Evolutionary conservation across 2,113 vertebrate species (phyloP).

Genomic region (Henicopernis longicauda): DNA sequence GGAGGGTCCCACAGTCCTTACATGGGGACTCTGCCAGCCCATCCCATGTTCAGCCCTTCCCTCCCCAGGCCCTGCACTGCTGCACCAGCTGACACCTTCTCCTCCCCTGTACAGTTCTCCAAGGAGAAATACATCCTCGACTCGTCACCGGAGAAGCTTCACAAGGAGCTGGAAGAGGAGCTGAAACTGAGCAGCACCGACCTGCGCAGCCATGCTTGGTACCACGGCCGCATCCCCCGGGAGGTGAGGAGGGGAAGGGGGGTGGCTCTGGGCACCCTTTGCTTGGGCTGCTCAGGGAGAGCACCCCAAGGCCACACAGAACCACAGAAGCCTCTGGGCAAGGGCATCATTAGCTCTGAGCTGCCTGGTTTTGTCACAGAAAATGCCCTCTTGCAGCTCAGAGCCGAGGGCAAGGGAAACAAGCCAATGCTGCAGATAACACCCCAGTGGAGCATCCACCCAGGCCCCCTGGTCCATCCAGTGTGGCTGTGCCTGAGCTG

Average conservation of each 20-base stretch:
- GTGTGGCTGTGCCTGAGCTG: not conserved
- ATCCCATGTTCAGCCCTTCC: not conserved
- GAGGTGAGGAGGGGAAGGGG: conserved; percentile 79
- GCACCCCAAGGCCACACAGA: not conserved
- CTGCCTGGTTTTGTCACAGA: not conserved
- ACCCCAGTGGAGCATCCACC: too few relatives aligned
- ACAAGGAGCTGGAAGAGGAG: conserved; percentile 95
- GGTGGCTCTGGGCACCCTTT: not conserved
- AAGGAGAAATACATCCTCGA: conserved; percentile 98
- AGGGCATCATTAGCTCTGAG: not conserved
- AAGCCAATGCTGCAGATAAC: not conserved
- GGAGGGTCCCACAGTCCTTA: not conserved
- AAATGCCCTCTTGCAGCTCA: not conserved
- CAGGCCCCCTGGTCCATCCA: not conserved
- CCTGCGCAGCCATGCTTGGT: conserved; percentile 96
- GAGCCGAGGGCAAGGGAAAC: not conserved
- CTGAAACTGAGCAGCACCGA: conserved; percentile 92
- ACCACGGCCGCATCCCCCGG: conserved; percentile 94
- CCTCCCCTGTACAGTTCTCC: conserved; percentile 83
- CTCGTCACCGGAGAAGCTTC: conserved; percentile 93
- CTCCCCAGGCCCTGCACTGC: not conserved
- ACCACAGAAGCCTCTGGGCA: not conserved
- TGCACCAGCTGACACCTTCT: not conserved
- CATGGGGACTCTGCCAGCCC: not conserved
- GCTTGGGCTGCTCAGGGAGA: not conserved